Conservation (phyloP, 2,113 vertebrate species). For the Osmerus mordax region DNA sequence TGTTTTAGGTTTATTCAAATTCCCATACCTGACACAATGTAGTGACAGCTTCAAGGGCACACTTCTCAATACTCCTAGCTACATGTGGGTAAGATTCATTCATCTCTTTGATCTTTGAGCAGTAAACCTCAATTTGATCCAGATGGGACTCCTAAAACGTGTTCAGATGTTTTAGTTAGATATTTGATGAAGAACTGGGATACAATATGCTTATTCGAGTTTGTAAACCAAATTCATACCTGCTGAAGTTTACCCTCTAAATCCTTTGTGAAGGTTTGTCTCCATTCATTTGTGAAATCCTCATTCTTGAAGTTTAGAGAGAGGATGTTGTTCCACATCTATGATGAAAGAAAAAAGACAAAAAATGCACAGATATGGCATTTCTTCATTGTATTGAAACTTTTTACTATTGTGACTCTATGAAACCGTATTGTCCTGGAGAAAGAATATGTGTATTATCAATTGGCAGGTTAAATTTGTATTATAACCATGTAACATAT, state of each 20-base stretch:
- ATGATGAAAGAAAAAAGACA: neutral
- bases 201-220: neutral
- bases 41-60: slow-evolving; percentile 82
- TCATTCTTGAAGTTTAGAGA: slow-evolving; percentile 51
- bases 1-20: neutral
- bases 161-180: neutral
- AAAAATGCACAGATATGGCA: neutral
- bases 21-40: slow-evolving; percentile 79
- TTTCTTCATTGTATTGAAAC: neutral
- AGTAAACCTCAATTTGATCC: slow-evolving; percentile 76
- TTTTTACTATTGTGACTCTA: neutral
- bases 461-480: too few relatives aligned
- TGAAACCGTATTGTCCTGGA: too few relatives aligned
- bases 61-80: slow-evolving; percentile 69
- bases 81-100: slow-evolving; percentile 46
- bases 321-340: neutral
- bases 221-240: slow-evolving; percentile 61
- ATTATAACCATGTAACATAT: too few relatives aligned
- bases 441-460: too few relatives aligned
- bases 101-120: slow-evolving; percentile 39
- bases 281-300: slow-evolving; percentile 72
- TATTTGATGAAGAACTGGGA: neutral
- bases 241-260: slow-evolving; percentile 78
- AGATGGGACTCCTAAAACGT: slow-evolving; percentile 67
- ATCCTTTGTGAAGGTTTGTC: slow-evolving; percentile 64